These are phyloP conservation scores for Camelus dromedarius DNA, from an alignment of 2,113 vertebrate species.

Conservation along the genomic window DNA sequence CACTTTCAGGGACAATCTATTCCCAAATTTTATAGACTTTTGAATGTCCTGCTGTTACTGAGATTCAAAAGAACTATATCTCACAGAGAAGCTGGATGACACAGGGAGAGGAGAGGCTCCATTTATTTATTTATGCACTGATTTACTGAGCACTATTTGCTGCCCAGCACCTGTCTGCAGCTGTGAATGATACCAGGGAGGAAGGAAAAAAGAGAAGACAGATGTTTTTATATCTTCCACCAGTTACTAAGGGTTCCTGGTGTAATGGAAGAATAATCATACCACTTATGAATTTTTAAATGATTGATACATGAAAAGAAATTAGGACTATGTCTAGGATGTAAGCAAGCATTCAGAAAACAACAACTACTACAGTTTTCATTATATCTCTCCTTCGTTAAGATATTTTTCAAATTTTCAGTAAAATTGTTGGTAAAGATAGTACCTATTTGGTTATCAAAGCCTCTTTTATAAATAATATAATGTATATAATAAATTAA, in stretches of 20 bases:
- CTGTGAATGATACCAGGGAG: neutral
- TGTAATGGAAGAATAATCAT: neutral
- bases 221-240: neutral
- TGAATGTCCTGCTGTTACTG: neutral
- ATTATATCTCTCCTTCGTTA: neutral
- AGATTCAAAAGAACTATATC: neutral
- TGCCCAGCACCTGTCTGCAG: neutral
- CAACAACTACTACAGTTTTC: neutral
- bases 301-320: neutral
- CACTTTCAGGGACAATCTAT: neutral
- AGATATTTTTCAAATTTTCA: neutral
- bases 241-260: neutral
- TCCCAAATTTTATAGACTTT: neutral
- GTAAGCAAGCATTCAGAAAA: neutral
- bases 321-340: neutral
- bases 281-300: neutral
- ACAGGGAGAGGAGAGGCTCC: neutral
- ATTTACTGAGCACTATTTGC: neutral
- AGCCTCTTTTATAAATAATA: conserved; percentile 13
- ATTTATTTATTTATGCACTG: neutral
- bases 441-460: neutral
- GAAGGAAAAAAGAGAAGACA: neutral
- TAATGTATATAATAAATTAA: neutral
- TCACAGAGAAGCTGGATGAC: neutral
- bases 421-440: neutral